A percentile compares a stretch with the other conserved stretches of the same genome.
phyloP scores from a whole-genome alignment of 2,113 vertebrate species.

The Corvus cornix region DNA sequence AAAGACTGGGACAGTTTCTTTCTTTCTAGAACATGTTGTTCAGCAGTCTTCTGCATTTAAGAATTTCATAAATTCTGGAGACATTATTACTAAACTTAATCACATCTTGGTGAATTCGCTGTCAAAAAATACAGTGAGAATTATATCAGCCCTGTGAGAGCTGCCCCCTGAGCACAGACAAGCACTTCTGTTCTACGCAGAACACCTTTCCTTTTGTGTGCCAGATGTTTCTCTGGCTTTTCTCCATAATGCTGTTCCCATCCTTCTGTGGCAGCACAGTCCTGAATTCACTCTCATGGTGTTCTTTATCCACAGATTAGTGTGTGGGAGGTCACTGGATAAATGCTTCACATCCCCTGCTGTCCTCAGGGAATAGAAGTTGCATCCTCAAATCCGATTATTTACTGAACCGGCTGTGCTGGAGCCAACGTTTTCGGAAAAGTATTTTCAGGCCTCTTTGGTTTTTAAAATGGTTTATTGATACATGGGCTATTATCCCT shows the following conservation, averaged over 20 bases:
- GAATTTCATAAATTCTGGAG: neutral
- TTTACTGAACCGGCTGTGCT: neutral
- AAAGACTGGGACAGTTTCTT: neutral
- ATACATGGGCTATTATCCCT: neutral
- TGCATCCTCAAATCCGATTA: neutral
- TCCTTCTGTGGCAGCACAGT: neutral
- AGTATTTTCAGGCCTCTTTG: neutral
- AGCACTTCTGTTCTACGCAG: neutral
- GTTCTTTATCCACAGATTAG: neutral
- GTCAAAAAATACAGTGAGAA: neutral
- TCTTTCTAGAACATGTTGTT: neutral
- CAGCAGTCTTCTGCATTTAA: neutral
- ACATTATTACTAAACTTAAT: rapidly evolving
- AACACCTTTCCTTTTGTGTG: neutral
- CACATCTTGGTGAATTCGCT: neutral
- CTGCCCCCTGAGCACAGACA: neutral
- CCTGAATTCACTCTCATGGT: neutral
- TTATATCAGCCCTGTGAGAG: neutral
- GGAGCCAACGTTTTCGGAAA: neutral
- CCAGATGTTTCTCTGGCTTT: neutral
- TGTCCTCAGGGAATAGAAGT: neutral
- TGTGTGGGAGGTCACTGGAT: neutral
- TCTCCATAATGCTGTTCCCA: neutral
- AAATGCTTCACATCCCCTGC: neutral
- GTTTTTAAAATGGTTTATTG: neutral